phyloP scores from a whole-genome alignment of 2,888 invertebrate genomes.

The Hypsopygia costalis region DNA sequence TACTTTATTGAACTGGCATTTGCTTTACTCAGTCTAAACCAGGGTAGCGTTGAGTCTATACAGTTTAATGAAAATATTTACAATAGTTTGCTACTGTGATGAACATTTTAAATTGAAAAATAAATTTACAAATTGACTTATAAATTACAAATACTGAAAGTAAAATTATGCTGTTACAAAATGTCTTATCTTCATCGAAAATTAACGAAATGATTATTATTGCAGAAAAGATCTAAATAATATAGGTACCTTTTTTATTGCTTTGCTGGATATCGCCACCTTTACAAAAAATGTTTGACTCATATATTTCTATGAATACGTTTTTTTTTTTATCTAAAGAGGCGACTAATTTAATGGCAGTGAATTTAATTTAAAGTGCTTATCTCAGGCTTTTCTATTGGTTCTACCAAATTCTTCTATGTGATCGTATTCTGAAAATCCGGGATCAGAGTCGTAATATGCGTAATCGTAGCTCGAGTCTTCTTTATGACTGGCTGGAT shows the following conservation, averaged over 20 bases:
- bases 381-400: slow-evolving; percentile 57
- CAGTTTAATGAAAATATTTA: slow-evolving; percentile 19
- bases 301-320: slow-evolving; percentile 2
- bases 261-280: not conserved
- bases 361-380: slow-evolving; percentile 37
- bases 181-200: too few species aligned
- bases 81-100: slow-evolving; percentile 9
- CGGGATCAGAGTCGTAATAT: slow-evolving; percentile 87
- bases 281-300: not conserved
- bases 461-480: slow-evolving; percentile 91
- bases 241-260: too few species aligned
- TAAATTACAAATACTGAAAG: too few species aligned
- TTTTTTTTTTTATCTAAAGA: slow-evolving; percentile 49
- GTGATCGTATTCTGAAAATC: slow-evolving; percentile 80
- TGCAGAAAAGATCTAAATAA: too few species aligned
- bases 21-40: slow-evolving; percentile 18
- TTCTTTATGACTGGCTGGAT: slow-evolving; percentile 80
- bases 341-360: slow-evolving; percentile 75
- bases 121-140: too few species aligned
- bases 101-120: too few species aligned
- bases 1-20: slow-evolving; percentile 22
- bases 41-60: slow-evolving; percentile 8
- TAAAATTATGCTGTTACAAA: too few species aligned
- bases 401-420: slow-evolving; percentile 84
- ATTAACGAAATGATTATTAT: too few species aligned